Evolutionary conservation across 2,113 vertebrate genomes (phyloP), one percentile per base, ranked within the genome.

Genomic region (Monopterus albus): DNA sequence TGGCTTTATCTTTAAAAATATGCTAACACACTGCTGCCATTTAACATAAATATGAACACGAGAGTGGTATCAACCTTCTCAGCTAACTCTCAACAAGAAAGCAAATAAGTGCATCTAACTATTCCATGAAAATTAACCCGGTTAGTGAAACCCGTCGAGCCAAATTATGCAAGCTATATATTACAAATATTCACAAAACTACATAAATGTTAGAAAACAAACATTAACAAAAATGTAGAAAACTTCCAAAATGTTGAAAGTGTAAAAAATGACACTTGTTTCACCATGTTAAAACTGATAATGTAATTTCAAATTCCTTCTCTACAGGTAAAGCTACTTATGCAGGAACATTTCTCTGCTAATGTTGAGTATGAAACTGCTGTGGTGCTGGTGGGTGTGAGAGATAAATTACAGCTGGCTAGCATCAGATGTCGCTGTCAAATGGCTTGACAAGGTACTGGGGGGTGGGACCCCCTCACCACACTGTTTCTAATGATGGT

Each of bases 201-300:
- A 86, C 63, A 26, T 46, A 71, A 35, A 78, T 78, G 53, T 87
- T 90, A 92, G 74, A 92, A 93, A 92, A 92, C 82, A 89, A 75
- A 83, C 78, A 86, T 90, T 83, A 87, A 89, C 66, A 91, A 93
- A 91, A 86, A 90, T 84, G 83, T 91, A 91, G 84, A 91, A 91
- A 92, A 90, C 82, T 82, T 90, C 84, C 86, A 92, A 84, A 87
- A 61, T 72, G 73, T 88, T 91, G 90, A 92, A 89, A 92, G 88
- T 49, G 78, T 90, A 92, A 78, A 90, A 90, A 87, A 82, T 43
- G 85, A 88, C 75, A 89, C 25, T 81, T 86, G 60, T 71, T 75
- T 84, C 74, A 38, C 35, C 35, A 1, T 67, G 56, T 57, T 84
- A 33, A 66, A 85, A 74, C 53, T 63, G 65, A 64, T 59, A 36